phyloP scores from a whole-genome alignment of 2,797 vertebrate species.

The Pagetopsis macropterus region DNA sequence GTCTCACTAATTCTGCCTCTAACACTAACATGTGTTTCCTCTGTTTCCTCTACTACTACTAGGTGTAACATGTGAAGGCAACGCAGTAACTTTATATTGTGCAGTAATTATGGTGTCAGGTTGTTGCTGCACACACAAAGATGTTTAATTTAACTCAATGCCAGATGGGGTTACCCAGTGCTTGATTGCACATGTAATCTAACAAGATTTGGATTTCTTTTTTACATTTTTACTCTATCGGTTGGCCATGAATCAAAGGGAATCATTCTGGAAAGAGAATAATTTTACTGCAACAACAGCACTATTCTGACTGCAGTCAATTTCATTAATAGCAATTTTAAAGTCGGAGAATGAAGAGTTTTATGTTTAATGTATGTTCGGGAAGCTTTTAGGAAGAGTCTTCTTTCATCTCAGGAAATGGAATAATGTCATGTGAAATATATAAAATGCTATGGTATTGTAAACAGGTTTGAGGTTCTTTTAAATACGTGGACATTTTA shows the following conservation, averaged over 20 bases:
- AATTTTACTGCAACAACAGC: slow-evolving; percentile 6
- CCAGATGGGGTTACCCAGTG: slow-evolving; percentile 17
- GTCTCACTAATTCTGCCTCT: background rate
- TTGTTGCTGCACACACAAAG: background rate
- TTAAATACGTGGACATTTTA: background rate
- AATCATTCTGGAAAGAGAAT: slow-evolving; percentile 16
- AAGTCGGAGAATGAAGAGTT: slow-evolving; percentile 3
- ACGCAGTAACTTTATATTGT: slow-evolving; percentile 27
- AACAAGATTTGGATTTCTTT: background rate
- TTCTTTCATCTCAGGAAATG: slow-evolving; percentile 64
- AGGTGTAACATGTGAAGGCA: slow-evolving; percentile 23
- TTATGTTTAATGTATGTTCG: slow-evolving; percentile 24
- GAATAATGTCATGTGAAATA: slow-evolving; percentile 25
- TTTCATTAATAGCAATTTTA: no score
- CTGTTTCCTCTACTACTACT: background rate
- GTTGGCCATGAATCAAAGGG: slow-evolving; percentile 24
- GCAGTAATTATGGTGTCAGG: background rate
- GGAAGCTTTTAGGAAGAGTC: slow-evolving; percentile 5
- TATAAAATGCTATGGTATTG: slow-evolving; percentile 14
- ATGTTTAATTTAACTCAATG: slow-evolving; percentile 7
- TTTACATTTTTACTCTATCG: background rate
- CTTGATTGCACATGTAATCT: slow-evolving; percentile 57
- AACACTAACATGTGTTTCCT: background rate
- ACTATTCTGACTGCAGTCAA: slow-evolving; percentile 3
- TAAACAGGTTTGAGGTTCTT: slow-evolving; percentile 13